Base-by-base conservation (phyloP, 2,113 vertebrate genomes). In the Meleagris gallopavo region DNA sequence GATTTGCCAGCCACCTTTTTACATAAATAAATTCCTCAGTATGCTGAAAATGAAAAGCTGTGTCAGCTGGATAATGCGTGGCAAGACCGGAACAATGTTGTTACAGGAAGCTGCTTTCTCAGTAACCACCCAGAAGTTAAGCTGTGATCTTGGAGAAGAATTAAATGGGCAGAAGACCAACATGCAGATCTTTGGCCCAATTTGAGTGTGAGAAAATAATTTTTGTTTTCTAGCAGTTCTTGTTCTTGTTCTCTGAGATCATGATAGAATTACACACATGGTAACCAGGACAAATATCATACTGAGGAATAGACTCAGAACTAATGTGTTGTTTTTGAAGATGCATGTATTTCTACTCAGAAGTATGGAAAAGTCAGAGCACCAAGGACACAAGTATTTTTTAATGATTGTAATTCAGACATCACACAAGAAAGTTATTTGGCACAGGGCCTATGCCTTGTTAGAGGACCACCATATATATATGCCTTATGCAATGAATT, bases 31-130 rank as follows among this genome's bases (percentile, higher is more conserved):
- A 66, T 58, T 80, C 52, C 2, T 7, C 8, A 8, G 50, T 65
- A 14, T 2, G 64, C 20, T 2, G 2, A 17, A 45, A 70, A 9
- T 0, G 1, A 78, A 67, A 89, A 74, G 16, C 45, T 83, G 15
- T 2, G 2, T 25, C 12, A 9, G 3, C 17, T 85, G 40, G 18
- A 54, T 38, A 57, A 76, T 48, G 11, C 0, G 0, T 22, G 40
- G 20, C 50, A 83, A 88, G 36, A 66, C 30, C 0, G 4, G 46
- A 92, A 52, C 9, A 83, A 30, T 2, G 1, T 9, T 2, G 3
- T 84, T 89, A 45, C 12, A 5, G 6, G 20, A 78, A 52, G 6
- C 5, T 72, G 18, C 7, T 36, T 29, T 16, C 12, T 40, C n/a
- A 89, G 54, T 50, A 83, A 43, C 40, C 22, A 78, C 19, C 11